Conservation (phyloP, 2,797 vertebrate genomes). For the Anguilla megastoma region DNA sequence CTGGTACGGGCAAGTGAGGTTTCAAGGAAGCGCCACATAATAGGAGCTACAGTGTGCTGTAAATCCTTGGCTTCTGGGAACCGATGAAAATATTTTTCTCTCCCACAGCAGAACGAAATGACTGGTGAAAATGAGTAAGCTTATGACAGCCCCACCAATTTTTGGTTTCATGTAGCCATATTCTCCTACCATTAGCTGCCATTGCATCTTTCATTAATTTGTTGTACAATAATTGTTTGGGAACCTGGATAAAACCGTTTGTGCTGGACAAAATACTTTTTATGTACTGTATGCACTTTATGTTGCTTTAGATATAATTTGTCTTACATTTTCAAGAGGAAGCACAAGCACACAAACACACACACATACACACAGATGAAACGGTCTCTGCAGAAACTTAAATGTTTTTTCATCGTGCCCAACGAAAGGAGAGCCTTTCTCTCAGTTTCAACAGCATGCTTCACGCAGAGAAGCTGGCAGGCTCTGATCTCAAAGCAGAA, state of each 20-base stretch:
- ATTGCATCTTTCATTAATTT: neutral
- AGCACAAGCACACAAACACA: neutral
- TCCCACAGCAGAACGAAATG: neutral
- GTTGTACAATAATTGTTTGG: neutral
- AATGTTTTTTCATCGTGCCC: neutral
- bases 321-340: neutral
- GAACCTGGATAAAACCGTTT: neutral
- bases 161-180: neutral
- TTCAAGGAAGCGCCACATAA: neutral
- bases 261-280: neutral
- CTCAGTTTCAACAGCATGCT: neutral
- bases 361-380: neutral
- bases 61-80: neutral
- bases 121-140: neutral
- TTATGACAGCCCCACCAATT: neutral
- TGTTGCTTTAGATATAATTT: neutral
- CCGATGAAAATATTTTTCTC: neutral
- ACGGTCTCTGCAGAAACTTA: neutral
- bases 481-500: neutral
- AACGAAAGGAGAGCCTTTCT: neutral
- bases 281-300: neutral
- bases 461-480: slow-evolving; percentile 7
- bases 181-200: neutral
- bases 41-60: neutral
- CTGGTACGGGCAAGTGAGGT: neutral